Evolutionary conservation across 1,140 invertebrate species (phyloP).

Genomic region (Latrodectus geometricus): DNA sequence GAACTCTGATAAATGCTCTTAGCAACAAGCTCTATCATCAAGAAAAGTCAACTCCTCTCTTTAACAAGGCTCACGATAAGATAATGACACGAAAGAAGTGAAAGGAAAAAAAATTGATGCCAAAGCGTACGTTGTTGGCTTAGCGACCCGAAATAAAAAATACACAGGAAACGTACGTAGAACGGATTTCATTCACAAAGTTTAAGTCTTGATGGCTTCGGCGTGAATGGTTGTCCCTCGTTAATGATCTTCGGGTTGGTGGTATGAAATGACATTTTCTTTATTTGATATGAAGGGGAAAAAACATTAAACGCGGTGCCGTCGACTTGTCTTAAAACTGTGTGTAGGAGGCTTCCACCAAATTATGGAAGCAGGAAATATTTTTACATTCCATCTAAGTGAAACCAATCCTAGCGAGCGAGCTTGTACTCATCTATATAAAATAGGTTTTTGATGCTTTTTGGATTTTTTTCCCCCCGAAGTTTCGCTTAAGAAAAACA

Average conservation of each 20-base stretch:
- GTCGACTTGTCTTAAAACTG: neutral
- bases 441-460: too few species aligned
- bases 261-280: neutral
- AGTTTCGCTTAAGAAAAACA: too few species aligned
- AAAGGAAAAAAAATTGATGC: neutral
- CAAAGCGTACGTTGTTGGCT: neutral
- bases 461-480: too few species aligned
- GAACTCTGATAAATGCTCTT: slow-evolving; percentile 39
- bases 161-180: slow-evolving; percentile 43
- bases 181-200: slow-evolving; percentile 49
- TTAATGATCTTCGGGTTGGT: neutral
- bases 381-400: neutral
- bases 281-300: neutral
- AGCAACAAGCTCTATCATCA: slow-evolving; percentile 56
- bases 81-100: slow-evolving; percentile 40
- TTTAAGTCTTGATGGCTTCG: slow-evolving; percentile 14
- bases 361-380: neutral
- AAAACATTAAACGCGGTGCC: neutral
- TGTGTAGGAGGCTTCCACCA: neutral
- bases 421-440: too few species aligned
- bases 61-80: slow-evolving; percentile 38
- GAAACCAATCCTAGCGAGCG: neutral
- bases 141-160: slow-evolving; percentile 3
- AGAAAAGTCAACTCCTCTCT: slow-evolving; percentile 49
- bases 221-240: slow-evolving; percentile 18